Conservation (phyloP, 2,797 vertebrate species). For the Liasis olivaceus region DNA sequence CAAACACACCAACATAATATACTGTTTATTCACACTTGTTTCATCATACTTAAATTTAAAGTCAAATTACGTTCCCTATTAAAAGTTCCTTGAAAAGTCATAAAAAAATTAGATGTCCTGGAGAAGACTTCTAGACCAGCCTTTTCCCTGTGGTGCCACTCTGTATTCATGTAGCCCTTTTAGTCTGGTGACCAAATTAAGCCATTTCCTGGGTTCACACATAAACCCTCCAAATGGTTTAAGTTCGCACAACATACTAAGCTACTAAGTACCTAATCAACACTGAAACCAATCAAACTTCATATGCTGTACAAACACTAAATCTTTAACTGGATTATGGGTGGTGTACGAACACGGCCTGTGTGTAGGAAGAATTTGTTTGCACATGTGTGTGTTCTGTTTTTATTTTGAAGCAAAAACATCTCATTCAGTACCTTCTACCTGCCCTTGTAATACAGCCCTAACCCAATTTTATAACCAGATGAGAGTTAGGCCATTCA, state of each 20-base stretch:
- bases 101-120: background rate
- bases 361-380: too few species aligned
- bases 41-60: background rate
- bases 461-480: background rate
- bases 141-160: background rate
- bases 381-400: background rate
- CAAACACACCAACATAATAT: background rate
- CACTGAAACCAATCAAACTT: too few species aligned
- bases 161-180: background rate
- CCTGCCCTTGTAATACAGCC: background rate
- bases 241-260: too few species aligned
- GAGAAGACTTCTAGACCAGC: background rate
- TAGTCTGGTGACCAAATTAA: background rate
- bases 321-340: too few species aligned
- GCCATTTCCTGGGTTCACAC: too few species aligned
- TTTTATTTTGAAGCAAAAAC: background rate
- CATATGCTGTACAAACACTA: too few species aligned
- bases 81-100: background rate
- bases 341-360: too few species aligned
- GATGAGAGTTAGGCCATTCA: background rate
- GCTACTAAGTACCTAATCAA: too few species aligned
- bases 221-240: too few species aligned
- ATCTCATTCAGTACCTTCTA: background rate
- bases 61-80: background rate
- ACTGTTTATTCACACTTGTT: background rate